A percentile compares a stretch with the other conserved stretches of the same genome.
Conservation (phyloP, 2,797 vertebrate species). For the Rhinogobio ventralis region DNA sequence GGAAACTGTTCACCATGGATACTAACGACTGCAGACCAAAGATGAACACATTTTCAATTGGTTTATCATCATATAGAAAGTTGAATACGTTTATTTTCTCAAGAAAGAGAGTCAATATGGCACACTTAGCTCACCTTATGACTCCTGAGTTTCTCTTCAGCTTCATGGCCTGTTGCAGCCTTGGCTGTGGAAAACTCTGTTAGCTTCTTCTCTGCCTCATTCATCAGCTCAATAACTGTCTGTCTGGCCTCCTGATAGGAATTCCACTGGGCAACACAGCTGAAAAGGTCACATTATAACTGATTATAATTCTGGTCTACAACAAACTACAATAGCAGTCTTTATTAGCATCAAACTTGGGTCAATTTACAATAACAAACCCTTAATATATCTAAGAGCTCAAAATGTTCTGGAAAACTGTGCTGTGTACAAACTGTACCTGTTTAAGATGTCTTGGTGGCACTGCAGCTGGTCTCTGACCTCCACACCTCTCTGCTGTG, state of each 20-base stretch:
- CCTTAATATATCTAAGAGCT: neutral
- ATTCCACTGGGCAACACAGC: slow-evolving; percentile 85
- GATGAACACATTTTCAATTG: slow-evolving; percentile 35
- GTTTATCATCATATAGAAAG: neutral
- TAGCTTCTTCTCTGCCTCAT: slow-evolving; percentile 87
- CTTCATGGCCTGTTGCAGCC: slow-evolving; percentile 80
- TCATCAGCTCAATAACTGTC: slow-evolving; percentile 87
- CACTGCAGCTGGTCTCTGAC: slow-evolving; percentile 82
- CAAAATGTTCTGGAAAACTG: neutral
- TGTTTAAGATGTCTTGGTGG: slow-evolving; percentile 83
- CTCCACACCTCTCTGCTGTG: slow-evolving; percentile 83
- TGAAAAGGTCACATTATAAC: slow-evolving; percentile 74
- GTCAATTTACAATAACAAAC: neutral
- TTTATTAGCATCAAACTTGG: neutral
- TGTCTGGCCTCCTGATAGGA: slow-evolving; percentile 86
- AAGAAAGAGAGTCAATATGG: neutral
- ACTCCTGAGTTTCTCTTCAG: slow-evolving; percentile 85
- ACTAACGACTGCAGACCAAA: slow-evolving; percentile 78
- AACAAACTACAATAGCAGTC: neutral
- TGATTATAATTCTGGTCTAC: neutral
- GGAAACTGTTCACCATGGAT: slow-evolving; percentile 83
- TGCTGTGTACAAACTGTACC: slow-evolving; percentile 65
- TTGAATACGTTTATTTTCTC: neutral
- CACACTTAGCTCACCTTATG: slow-evolving; percentile 84
- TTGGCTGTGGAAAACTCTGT: slow-evolving; percentile 88